Evolutionary conservation across 2,797 vertebrate species (phyloP).

Genomic region (Liasis olivaceus): DNA sequence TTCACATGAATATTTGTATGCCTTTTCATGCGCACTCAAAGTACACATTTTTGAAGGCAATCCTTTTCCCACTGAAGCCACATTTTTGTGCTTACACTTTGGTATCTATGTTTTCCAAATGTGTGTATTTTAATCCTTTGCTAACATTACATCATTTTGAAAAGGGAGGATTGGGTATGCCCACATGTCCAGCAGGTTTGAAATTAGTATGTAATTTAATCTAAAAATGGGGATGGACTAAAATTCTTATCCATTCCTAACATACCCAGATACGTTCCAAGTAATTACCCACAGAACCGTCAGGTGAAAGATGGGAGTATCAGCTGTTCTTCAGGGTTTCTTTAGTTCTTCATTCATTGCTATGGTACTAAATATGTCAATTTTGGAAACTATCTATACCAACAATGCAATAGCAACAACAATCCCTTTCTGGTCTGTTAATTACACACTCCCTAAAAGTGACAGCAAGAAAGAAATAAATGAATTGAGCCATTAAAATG

Average conservation of each 20-base stretch:
- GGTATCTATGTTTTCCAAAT: neutral
- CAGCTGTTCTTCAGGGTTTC: neutral
- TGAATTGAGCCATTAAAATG: neutral
- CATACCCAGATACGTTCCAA: too few relatives aligned
- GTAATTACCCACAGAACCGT: neutral
- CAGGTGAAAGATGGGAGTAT: neutral
- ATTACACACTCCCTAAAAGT: neutral
- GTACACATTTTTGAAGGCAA: neutral
- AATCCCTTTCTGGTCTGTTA: neutral
- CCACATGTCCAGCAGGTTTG: neutral
- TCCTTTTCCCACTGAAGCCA: neutral
- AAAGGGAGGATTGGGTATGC: neutral
- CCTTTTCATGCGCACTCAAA: neutral
- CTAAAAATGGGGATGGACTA: too few relatives aligned
- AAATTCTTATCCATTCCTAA: too few relatives aligned
- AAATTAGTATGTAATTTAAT: neutral
- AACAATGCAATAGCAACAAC: too few relatives aligned
- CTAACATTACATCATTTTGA: neutral
- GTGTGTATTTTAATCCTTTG: neutral
- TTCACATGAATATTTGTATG: neutral
- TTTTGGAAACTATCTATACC: neutral
- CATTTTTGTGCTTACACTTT: neutral
- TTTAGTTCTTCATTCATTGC: neutral
- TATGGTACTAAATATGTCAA: neutral
- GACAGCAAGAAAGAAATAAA: neutral